phyloP scores from a whole-genome alignment of 2,888 invertebrate species.

The Drosophila gaucha region DNA sequence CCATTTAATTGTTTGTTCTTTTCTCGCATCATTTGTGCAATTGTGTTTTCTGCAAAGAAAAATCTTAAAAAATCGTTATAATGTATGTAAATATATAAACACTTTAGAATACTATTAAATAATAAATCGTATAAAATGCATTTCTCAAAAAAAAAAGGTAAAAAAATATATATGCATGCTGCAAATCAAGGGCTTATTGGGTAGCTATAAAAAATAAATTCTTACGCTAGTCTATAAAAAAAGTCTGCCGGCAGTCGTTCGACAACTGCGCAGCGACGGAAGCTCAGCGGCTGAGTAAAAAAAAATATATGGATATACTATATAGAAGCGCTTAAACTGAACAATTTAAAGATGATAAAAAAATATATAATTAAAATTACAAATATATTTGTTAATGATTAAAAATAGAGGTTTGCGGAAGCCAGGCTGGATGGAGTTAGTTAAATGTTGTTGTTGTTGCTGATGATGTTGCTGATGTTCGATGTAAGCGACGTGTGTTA shows the following conservation, averaged over 20 bases:
- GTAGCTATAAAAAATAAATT: conserved; percentile 41
- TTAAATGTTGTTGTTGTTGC: conserved; percentile 22
- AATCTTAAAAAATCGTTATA: conserved; percentile 58
- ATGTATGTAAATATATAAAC: conserved; percentile 32
- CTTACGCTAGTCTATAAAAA: conserved; percentile 27
- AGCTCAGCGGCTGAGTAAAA: conserved; percentile 69
- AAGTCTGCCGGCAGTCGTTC: conserved; percentile 60
- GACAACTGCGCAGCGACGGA: conserved; percentile 64
- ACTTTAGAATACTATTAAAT: conserved; percentile 30
- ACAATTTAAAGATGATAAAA: conserved; percentile 16
- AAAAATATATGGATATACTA: conserved; percentile 22
- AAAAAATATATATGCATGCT: conserved; percentile 10
- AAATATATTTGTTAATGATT: conserved; percentile 17
- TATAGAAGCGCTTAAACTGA: conserved; percentile 1
- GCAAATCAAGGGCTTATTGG: no score
- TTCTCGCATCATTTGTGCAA: conserved; percentile 50
- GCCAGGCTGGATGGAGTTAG: conserved; percentile 55
- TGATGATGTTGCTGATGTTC: conserved; percentile 35
- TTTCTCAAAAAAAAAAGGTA: conserved; percentile 12
- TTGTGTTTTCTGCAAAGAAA: conserved; percentile 62
- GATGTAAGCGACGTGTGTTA: conserved; percentile 47
- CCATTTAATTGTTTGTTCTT: conserved; percentile 46
- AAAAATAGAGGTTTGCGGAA: conserved; percentile 30
- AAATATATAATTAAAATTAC: conserved; percentile 15
- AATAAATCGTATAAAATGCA: conserved; percentile 56